These are phyloP conservation scores for Thymallus thymallus DNA, from an alignment of 2,113 vertebrate species.

Conservation along the genomic window DNA sequence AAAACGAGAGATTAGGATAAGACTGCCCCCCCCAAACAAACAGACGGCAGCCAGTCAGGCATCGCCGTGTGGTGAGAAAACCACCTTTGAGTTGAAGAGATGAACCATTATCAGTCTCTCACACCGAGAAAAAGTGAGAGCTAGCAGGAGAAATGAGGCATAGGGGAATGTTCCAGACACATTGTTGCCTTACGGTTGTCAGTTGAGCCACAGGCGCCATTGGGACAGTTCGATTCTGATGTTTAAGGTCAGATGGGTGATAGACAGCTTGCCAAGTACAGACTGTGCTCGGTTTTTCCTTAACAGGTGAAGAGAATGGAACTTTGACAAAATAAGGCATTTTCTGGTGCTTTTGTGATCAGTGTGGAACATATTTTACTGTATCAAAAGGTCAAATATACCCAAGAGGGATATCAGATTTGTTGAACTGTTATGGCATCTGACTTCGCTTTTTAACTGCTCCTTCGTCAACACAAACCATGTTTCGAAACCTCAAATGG, in stretches of 20 bases:
- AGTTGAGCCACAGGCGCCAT: background rate
- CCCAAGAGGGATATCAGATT: background rate
- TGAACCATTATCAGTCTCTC: background rate
- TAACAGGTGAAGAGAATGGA: background rate
- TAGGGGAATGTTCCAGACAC: background rate
- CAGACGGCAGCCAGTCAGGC: conserved; percentile 3
- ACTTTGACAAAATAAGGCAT: background rate
- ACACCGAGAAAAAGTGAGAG: background rate
- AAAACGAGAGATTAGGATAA: conserved; percentile 34
- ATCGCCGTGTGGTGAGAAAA: background rate
- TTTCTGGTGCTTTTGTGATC: background rate
- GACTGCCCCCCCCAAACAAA: background rate
- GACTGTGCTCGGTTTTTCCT: background rate
- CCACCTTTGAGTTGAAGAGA: background rate
- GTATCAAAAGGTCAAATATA: background rate
- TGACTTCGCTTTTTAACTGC: background rate
- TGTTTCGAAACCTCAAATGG: conserved; percentile 11
- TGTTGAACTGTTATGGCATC: background rate
- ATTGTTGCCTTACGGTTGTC: background rate
- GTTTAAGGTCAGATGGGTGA: background rate
- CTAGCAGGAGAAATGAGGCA: background rate
- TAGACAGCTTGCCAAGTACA: background rate
- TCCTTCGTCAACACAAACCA: background rate
- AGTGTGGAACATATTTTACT: background rate
- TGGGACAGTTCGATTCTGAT: background rate